phyloP scores from a whole-genome alignment of 1,140 invertebrate species.

The Bacillus rossius region DNA sequence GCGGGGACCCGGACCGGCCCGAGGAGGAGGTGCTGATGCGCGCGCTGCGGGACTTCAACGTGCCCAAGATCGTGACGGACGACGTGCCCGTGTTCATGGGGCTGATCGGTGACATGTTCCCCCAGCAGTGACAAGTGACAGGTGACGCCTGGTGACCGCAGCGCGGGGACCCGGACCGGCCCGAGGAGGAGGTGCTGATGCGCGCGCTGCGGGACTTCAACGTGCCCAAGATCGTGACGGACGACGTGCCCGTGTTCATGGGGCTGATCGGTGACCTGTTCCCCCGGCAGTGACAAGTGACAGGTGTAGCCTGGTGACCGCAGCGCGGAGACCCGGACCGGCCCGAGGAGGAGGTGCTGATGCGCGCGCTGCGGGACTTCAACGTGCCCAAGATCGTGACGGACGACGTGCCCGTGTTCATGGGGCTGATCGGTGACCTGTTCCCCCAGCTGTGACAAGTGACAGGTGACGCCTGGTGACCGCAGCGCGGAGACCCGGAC shows the following conservation, averaged over 20 bases:
- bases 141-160: no score
- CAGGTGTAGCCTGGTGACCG: no score
- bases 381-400: conserved; percentile 58
- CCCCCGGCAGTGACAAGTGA: no score
- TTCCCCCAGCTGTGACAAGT: no score
- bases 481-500: conserved; percentile 46
- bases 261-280: conserved; percentile 56
- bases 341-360: conserved; percentile 56
- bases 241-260: conserved; percentile 56
- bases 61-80: conserved; percentile 57
- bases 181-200: conserved; percentile 58
- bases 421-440: conserved; percentile 55
- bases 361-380: conserved; percentile 56
- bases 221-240: conserved; percentile 55
- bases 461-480: no score
- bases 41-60: conserved; percentile 56
- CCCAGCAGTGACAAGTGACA: background rate
- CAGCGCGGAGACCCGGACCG: conserved; percentile 46
- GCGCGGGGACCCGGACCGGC: conserved; percentile 46
- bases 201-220: conserved; percentile 57
- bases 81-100: conserved; percentile 57
- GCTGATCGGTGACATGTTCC: conserved; percentile 45
- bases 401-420: conserved; percentile 54
- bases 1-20: conserved; percentile 47
- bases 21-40: conserved; percentile 58